These are phyloP conservation scores for Tiliacea aurago DNA, from an alignment of 2,888 invertebrate genomes.

Conservation along the genomic window DNA sequence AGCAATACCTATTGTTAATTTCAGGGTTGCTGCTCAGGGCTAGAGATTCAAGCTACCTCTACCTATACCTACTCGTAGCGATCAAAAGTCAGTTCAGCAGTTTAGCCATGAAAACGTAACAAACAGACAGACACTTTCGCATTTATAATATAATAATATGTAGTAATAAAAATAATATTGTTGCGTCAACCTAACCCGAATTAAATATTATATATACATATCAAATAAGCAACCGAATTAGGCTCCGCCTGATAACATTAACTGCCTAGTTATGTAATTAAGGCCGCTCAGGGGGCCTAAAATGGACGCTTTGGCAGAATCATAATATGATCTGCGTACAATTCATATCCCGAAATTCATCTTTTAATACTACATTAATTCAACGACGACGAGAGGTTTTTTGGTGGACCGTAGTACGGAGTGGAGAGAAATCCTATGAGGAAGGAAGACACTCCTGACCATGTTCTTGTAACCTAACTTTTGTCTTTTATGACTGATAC, in stretches of 20 bases:
- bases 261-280: constrained; percentile 20
- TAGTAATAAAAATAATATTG: neutral
- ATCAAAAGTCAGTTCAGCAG: neutral
- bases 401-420: no score
- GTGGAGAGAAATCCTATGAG: neutral
- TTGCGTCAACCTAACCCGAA: constrained; percentile 35
- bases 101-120: neutral
- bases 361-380: neutral
- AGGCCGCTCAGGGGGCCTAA: no score
- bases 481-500: neutral
- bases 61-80: no score
- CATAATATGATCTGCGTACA: no score
- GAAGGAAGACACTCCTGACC: neutral
- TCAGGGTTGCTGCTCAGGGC: neutral
- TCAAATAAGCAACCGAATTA: constrained; percentile 21
- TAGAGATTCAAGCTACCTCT: neutral
- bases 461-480: neutral
- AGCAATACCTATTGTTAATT: constrained; percentile 1
- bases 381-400: no score
- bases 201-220: constrained; percentile 12
- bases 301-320: no score
- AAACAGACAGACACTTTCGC: neutral
- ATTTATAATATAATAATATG: neutral
- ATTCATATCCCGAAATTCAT: no score
- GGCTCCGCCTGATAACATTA: constrained; percentile 9